Evolutionary conservation across 1,140 invertebrate species (phyloP), one percentile per base, ranked within the genome.

Genomic region (Drosophila baimaii): DNA sequence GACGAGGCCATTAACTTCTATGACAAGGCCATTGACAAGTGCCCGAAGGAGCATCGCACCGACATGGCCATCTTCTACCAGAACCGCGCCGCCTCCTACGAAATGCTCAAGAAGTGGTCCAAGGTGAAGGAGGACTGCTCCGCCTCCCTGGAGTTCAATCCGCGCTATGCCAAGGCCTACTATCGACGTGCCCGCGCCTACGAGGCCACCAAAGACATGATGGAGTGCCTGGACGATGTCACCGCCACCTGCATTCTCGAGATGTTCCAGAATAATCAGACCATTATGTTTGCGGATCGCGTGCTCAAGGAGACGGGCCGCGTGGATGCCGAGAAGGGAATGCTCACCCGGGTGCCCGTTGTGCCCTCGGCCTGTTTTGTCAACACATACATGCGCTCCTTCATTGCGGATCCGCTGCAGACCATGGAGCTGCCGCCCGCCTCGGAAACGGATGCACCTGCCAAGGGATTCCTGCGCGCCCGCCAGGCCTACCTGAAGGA

Each of bases 81-180:
- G 92, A 99, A 99, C 90, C 95, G 98, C 90, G 98, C 98, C 6
- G 98, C 98, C 39, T 96, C 97, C 25, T 97, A 98, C 93, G 98
- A 99, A 92, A 97, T 98, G 91, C 93, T 98, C 93, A 96, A 96
- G 92, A 97, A 98, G 92, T 97, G 95, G 94, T 94, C 95, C 62
- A 93, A 95, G 70, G 97, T 98, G 0, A 95, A 97, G 79, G 94
- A 95, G 71, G 98, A 99, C 92, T 98, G 97, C 92, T 95, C 95
- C 5, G 94, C 94, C 92, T 98, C 98, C 5, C 93, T 99, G 25
- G 94, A 97, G 90, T 93, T 96, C 2, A 98, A 99, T 92, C 95
- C 95, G 54, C 96, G 95, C 75, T 99, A 99, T 93, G 94, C 95
- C 23, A 99, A 99, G 93, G 98, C 98, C 15, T 94, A 98, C 58